A percentile compares a stretch with the other conserved stretches of the same genome.
These are phyloP conservation scores for Ia io DNA, from an alignment of 2,113 vertebrate species.

Conservation along the genomic window DNA sequence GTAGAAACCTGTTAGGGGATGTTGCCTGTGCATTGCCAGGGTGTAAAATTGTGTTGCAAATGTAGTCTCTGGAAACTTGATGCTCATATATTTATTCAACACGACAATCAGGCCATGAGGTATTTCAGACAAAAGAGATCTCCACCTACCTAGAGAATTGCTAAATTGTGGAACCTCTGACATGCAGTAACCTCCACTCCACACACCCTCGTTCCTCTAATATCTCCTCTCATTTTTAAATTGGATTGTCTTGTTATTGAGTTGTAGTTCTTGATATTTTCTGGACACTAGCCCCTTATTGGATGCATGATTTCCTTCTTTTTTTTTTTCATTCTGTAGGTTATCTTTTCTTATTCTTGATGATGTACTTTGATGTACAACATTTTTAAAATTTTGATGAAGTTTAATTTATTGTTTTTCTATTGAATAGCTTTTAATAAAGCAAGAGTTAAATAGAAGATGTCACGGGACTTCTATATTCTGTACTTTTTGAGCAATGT, in stretches of 20 bases:
- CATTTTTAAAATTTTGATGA: neutral
- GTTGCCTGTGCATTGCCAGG: neutral
- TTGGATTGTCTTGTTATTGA: neutral
- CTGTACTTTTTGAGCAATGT: neutral
- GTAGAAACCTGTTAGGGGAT: neutral
- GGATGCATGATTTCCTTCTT: neutral
- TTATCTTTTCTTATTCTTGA: neutral
- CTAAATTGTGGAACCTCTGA: neutral
- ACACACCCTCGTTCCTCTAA: too few species aligned
- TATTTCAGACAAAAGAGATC: neutral
- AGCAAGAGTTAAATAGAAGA: neutral
- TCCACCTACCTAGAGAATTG: neutral
- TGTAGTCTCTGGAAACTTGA: neutral
- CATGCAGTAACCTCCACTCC: fast-evolving
- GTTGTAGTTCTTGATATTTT: neutral
- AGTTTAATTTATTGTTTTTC: neutral
- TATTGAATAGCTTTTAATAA: neutral
- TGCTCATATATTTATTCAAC: neutral
- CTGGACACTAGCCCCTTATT: neutral
- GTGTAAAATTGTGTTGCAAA: neutral
- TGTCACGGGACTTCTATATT: neutral
- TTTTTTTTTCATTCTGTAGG: neutral
- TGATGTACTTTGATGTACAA: neutral
- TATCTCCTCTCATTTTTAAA: neutral
- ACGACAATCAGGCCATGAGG: neutral